Evolutionary conservation across 2,797 vertebrate species (phyloP).

Genomic region (Gallinago nigripennis): DNA sequence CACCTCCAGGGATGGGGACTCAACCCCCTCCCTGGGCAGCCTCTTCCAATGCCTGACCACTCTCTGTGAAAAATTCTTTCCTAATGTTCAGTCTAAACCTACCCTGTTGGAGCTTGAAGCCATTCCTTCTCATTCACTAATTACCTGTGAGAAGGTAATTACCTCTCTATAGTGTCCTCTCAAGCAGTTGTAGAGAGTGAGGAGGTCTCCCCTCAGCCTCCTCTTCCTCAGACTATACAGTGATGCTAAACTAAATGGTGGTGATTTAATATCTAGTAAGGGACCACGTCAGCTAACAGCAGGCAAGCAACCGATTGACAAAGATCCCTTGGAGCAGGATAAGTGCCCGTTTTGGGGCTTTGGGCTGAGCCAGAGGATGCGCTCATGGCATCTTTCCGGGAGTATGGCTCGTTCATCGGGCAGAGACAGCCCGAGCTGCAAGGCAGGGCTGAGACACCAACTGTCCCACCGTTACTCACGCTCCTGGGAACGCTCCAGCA

Average conservation of each 20-base stretch:
- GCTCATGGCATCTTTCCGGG: neutral
- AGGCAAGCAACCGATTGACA: constrained; percentile 7
- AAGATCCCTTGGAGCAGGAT: neutral
- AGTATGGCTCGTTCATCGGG: neutral
- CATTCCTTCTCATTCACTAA: no score
- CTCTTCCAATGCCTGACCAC: no score
- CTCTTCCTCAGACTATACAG: no score
- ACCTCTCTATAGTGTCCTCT: no score
- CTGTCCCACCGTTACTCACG: neutral
- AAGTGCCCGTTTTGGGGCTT: neutral
- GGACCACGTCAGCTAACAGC: neutral
- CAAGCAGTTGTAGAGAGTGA: no score
- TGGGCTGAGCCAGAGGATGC: neutral
- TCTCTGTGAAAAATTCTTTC: no score
- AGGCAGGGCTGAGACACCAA: neutral
- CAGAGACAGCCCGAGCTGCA: neutral
- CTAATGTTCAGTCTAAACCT: no score
- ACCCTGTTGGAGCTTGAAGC: no score
- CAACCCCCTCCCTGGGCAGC: no score
- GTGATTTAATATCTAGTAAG: neutral
- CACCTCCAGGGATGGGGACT: no score
- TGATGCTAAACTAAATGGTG: neutral
- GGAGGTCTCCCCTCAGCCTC: no score
- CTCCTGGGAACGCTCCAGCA: neutral
- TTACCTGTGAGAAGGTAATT: no score